A percentile compares a stretch with the other conserved stretches of the same genome.
These are phyloP conservation scores for Protula sp. DNA, from an alignment of 2,888 invertebrate species.

Conservation along the genomic window DNA sequence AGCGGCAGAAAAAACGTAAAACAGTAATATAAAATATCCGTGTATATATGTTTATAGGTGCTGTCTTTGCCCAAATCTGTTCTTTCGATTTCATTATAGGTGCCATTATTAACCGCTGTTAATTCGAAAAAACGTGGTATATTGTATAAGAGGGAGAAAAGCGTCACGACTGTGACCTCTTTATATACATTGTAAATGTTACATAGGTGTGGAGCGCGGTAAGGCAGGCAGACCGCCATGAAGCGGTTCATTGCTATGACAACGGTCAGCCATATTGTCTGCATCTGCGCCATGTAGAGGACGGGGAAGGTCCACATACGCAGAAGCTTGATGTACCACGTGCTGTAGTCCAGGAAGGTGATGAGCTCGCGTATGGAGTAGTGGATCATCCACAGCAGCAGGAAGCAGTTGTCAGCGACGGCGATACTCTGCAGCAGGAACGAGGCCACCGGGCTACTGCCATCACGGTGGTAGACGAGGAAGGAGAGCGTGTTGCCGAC, in stretches of 20 bases:
- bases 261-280: conserved; percentile 26
- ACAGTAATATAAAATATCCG: conserved; percentile 22
- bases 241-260: conserved; percentile 26
- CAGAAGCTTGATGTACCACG: conserved; percentile 14
- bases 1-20: conserved; percentile 23
- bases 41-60: conserved; percentile 17
- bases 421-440: conserved; percentile 23
- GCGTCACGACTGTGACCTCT: conserved; percentile 16
- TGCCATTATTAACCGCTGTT: background rate
- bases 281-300: conserved; percentile 25
- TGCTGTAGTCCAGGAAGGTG: conserved; percentile 1
- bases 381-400: conserved; percentile 21
- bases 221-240: conserved; percentile 26
- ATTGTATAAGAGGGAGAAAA: conserved; percentile 21
- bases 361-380: conserved; percentile 16
- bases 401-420: conserved; percentile 22
- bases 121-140: conserved; percentile 25
- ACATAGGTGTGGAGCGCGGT: conserved; percentile 22
- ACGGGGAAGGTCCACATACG: conserved; percentile 23
- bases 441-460: conserved; percentile 19
- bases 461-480: conserved; percentile 16
- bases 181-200: conserved; percentile 22
- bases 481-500: conserved; percentile 20
- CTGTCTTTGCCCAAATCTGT: conserved; percentile 15
- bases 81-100: conserved; percentile 7